A percentile compares a stretch with the other conserved stretches of the same genome.
Conservation (phyloP, 2,113 vertebrate genomes). For the Choloepus hoffmanni region DNA sequence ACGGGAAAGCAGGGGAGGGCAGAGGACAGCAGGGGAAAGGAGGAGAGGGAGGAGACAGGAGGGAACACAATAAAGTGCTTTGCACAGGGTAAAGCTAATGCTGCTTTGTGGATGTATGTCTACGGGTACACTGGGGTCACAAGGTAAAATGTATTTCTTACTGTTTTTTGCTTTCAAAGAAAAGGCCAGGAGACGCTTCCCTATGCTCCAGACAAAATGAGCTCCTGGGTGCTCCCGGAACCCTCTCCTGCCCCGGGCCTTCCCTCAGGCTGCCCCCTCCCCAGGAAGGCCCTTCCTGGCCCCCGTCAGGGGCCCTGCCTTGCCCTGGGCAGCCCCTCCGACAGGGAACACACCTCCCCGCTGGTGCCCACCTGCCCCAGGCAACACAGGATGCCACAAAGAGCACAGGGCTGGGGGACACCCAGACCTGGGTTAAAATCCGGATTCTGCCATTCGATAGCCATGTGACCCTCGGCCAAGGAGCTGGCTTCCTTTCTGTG, state of each 20-base stretch:
- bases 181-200: not conserved
- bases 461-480: not conserved
- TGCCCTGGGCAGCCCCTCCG: not conserved
- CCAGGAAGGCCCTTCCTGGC: not conserved
- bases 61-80: not conserved
- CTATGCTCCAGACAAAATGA: not conserved
- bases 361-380: not conserved
- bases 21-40: not conserved
- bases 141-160: not conserved
- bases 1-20: not conserved
- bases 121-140: not conserved
- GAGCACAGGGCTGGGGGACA: not conserved
- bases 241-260: not conserved
- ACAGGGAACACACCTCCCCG: not conserved
- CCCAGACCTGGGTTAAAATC: not conserved
- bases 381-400: not conserved
- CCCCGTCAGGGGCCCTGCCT: not conserved
- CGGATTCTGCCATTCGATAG: not conserved
- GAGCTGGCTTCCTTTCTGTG: not conserved
- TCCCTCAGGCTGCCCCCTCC: not conserved
- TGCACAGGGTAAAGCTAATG: accelerated
- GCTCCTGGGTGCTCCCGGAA: not conserved
- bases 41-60: not conserved
- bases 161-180: not conserved
- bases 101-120: not conserved